phyloP scores from a whole-genome alignment of 1,140 invertebrate genomes.

The Neodiprion pinetum region DNA sequence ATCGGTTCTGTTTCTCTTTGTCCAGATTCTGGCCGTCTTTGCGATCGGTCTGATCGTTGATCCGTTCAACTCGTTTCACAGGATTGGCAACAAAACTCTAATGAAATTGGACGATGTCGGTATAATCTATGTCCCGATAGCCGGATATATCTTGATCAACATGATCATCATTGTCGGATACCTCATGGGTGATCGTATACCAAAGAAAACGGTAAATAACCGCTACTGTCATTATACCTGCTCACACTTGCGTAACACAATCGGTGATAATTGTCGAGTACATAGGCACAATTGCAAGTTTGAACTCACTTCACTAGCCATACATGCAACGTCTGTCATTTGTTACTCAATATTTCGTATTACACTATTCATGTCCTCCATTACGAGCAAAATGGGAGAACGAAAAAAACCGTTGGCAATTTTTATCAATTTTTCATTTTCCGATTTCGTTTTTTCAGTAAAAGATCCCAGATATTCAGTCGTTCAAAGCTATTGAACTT shows the following conservation, averaged over 20 bases:
- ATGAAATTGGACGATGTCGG: slow-evolving; percentile 64
- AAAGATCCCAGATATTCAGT: no score
- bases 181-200: slow-evolving; percentile 68
- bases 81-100: slow-evolving; percentile 47
- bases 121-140: slow-evolving; percentile 65
- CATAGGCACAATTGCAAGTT: background rate
- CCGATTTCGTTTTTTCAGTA: no score
- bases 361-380: no score
- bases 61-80: slow-evolving; percentile 60
- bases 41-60: slow-evolving; percentile 65
- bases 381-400: no score
- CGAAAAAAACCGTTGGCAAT: no score
- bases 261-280: background rate
- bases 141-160: slow-evolving; percentile 71
- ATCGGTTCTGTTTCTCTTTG: slow-evolving; percentile 26
- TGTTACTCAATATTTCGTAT: no score
- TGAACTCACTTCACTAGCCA: no score
- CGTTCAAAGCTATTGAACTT: no score
- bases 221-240: background rate
- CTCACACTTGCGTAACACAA: background rate
- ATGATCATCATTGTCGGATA: slow-evolving; percentile 67
- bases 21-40: slow-evolving; percentile 59
- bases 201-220: slow-evolving; percentile 66
- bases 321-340: no score
- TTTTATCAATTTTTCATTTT: no score